Base-by-base conservation (phyloP, 1,140 invertebrate genomes). In the Heliconius himera region DNA sequence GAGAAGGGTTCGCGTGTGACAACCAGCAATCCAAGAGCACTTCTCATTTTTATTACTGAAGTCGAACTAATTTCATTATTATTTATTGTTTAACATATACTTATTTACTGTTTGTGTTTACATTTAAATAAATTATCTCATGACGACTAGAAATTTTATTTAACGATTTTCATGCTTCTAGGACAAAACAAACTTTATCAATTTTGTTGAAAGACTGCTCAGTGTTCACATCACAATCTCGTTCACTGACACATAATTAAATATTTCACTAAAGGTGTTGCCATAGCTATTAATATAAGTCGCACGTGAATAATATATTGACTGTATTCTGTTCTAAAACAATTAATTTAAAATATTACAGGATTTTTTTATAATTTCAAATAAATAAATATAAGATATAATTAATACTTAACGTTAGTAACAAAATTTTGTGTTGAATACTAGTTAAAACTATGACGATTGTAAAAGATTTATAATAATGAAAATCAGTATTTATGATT, bases 181-280 rank as follows among this genome's bases (percentile, higher is more conserved):
- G 86, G 87, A 88, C 87, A 92, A 91, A 93, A 92, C 90, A 93
- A 92, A 94, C 91, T 92, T 85, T 89, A 87, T 83, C 82, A 76
- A 77, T 80, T 90, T 92, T 91, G 75, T 90, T 91, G 76, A 41
- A 79, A 74, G 75, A 82, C 74, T 70, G 76, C 38, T 82, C 81
- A 82, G 60, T 66, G 60, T 66, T 66, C 76, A 74, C 78, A 77
- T 82, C 79, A 76, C 74, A 73, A 76, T 72, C 49, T 60, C 54
- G 49, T 49, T 73, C 22, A 80, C 77, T 73, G 77, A 73, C 77
- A 78, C 71, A 77, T 3, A 41, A 74, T 66, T 66, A 13, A 66
- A 29, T 29, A 66, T 74, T 51, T 49, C 5, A 74, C 26, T 51
- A 33, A 49, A 46, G n/a, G 74, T 76, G 33, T 76, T 76, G 74